Conservation (phyloP, 2,113 vertebrate genomes). For the Xenopus laevis region DNA sequence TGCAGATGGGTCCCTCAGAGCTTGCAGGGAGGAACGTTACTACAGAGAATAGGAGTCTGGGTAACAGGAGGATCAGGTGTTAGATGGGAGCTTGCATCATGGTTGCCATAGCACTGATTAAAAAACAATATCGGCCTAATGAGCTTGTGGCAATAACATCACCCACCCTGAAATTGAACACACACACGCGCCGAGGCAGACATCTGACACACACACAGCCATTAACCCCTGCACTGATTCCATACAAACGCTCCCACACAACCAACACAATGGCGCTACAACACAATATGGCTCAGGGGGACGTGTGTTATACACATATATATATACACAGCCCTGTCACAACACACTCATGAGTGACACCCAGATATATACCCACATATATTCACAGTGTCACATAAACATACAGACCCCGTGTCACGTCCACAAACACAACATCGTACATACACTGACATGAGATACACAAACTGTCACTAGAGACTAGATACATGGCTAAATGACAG, state of each 20-base stretch:
- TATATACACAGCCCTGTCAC: no score
- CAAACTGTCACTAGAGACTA: no score
- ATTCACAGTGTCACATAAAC: neutral
- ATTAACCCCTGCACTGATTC: conserved; percentile 3
- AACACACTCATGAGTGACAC: neutral
- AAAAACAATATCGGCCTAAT: conserved; percentile 60
- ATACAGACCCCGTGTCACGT: conserved; percentile 1
- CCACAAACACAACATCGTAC: neutral
- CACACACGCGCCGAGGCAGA: neutral
- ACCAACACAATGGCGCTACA: neutral
- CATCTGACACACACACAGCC: conserved; percentile 9
- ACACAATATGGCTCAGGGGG: no score
- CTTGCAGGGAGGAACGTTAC: no score
- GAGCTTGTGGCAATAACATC: conserved; percentile 57
- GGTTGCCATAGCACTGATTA: conserved; percentile 67
- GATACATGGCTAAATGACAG: no score
- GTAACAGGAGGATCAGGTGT: conserved; percentile 61
- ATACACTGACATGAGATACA: no score
- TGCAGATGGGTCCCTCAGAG: conserved; percentile 59
- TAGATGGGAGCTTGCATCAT: conserved; percentile 50
- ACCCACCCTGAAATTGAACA: conserved; percentile 47
- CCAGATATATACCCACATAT: neutral
- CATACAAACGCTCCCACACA: neutral
- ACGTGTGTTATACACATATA: no score
- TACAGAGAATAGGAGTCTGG: conserved; percentile 43